Evolutionary conservation across 2,113 vertebrate species (phyloP).

Genomic region (Etia nguti): DNA sequence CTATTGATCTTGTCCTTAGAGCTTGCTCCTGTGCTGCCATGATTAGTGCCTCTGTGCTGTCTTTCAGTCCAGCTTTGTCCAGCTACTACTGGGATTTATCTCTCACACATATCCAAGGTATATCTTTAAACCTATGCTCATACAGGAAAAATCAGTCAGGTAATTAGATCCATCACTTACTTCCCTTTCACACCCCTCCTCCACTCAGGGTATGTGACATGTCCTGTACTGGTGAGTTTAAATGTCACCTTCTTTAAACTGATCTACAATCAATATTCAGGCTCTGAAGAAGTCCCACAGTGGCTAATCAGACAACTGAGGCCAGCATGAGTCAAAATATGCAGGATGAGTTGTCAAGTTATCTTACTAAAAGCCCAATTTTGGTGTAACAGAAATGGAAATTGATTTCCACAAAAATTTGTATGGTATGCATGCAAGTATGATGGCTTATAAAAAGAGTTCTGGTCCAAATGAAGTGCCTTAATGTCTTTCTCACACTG

Average conservation of each 20-base stretch:
- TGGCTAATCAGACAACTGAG: constrained; percentile 36
- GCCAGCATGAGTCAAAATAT: background rate
- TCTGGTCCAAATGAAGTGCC: background rate
- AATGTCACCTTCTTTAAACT: constrained; percentile 55
- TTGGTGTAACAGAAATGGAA: background rate
- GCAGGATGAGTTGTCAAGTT: background rate
- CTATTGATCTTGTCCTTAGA: background rate
- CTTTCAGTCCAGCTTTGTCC: background rate
- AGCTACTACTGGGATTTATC: background rate
- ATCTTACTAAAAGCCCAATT: constrained; percentile 4
- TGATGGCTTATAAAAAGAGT: background rate
- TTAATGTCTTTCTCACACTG: background rate
- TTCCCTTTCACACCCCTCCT: constrained; percentile 4
- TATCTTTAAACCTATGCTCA: background rate
- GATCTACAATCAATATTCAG: constrained; percentile 43
- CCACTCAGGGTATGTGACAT: background rate
- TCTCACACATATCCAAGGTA: accelerated
- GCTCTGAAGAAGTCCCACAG: constrained; percentile 40
- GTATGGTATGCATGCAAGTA: background rate
- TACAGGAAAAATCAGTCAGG: constrained; percentile 2
- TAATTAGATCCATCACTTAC: constrained; percentile 20
- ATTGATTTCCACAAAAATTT: background rate
- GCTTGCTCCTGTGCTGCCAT: background rate
- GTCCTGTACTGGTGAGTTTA: constrained; percentile 2
- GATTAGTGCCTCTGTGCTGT: background rate